Evolutionary conservation across 2,888 invertebrate genomes (phyloP).

Genomic region (Iphiclides podalirius): DNA sequence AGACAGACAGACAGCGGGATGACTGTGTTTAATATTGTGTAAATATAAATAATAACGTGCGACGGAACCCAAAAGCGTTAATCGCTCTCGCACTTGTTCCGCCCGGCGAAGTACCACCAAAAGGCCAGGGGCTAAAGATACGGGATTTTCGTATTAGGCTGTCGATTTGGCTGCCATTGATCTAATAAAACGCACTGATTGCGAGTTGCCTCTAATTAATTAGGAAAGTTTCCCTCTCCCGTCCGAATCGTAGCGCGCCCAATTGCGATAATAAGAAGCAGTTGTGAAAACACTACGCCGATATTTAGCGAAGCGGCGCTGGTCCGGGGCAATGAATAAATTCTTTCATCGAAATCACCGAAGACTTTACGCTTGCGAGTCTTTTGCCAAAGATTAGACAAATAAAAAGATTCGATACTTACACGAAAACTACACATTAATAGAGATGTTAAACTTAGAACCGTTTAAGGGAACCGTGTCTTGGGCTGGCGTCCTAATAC

Average conservation of each 20-base stretch:
- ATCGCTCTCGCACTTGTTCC: background rate
- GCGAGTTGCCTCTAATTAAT: conserved; percentile 22
- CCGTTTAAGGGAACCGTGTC: too few relatives aligned
- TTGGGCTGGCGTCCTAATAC: too few relatives aligned
- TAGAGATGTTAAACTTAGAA: too few relatives aligned
- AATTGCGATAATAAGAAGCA: conserved; percentile 14
- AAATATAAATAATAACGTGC: too few relatives aligned
- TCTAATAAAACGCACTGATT: conserved; percentile 26
- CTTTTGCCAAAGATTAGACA: too few relatives aligned
- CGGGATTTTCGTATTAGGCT: conserved; percentile 25
- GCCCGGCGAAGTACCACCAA: conserved; percentile 6
- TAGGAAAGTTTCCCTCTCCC: conserved; percentile 17
- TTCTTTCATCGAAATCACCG: background rate
- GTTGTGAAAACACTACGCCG: conserved; percentile 2
- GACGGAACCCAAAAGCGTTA: conserved; percentile 10
- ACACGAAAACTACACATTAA: too few relatives aligned
- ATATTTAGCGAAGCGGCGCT: background rate
- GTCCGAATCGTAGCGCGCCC: background rate
- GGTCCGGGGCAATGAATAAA: conserved; percentile 4
- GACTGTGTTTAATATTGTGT: too few relatives aligned
- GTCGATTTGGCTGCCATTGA: conserved; percentile 24
- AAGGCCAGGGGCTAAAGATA: conserved; percentile 21
- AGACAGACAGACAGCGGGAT: too few relatives aligned
- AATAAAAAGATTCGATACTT: too few relatives aligned
- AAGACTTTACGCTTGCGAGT: background rate